A percentile compares a stretch with the other conserved stretches of the same genome.
Conservation (phyloP, 2,113 vertebrate genomes). For the Serilophus lunatus region DNA sequence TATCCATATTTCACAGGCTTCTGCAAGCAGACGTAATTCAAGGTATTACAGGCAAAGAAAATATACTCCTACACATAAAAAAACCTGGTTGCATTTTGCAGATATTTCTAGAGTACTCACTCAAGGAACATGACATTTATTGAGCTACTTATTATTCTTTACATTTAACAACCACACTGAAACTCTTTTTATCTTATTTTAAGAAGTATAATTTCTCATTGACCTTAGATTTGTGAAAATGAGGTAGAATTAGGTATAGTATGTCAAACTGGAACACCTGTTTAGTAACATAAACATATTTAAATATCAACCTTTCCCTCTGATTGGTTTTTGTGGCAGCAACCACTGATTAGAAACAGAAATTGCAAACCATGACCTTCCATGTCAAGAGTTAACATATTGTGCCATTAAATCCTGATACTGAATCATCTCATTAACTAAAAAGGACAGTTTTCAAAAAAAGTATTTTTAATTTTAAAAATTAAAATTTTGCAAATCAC, state of each 20-base stretch:
- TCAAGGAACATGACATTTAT: background rate
- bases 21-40: background rate
- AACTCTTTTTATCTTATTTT: conserved; percentile 20
- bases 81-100: background rate
- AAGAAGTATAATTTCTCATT: conserved; percentile 49
- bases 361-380: conserved; percentile 68
- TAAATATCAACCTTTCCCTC: conserved; percentile 74
- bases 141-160: conserved; percentile 9
- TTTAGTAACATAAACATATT: conserved; percentile 72
- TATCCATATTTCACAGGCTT: background rate
- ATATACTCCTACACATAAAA: background rate
- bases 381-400: conserved; percentile 40
- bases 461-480: background rate
- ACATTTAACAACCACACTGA: background rate
- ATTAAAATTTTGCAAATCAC: background rate
- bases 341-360: conserved; percentile 68
- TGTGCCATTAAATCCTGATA: conserved; percentile 6
- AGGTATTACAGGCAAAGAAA: background rate
- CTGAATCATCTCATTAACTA: conserved; percentile 37
- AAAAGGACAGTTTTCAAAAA: conserved; percentile 30
- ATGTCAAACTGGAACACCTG: conserved; percentile 73
- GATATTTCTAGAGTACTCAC: background rate
- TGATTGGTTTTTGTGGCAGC: conserved; percentile 71
- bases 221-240: conserved; percentile 69
- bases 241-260: conserved; percentile 44